phyloP scores from a whole-genome alignment of 2,113 vertebrate genomes.

The Oncorhynchus mykiss region DNA sequence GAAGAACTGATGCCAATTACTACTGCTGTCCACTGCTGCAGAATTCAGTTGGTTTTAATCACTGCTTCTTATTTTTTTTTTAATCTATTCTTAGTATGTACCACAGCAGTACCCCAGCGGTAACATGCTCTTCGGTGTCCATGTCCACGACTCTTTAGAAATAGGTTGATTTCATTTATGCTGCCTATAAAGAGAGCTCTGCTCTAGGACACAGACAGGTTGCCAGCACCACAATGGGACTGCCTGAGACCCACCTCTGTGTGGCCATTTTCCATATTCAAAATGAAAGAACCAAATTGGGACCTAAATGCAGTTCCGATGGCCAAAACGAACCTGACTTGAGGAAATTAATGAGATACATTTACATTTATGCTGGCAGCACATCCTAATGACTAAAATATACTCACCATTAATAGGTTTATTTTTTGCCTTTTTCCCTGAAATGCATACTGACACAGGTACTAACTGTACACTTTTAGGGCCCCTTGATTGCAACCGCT shows the following conservation, averaged over 20 bases:
- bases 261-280: not conserved
- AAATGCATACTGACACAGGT: slow-evolving; percentile 85
- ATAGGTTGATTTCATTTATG: slow-evolving; percentile 1
- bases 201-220: not conserved
- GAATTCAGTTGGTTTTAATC: not conserved
- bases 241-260: not conserved
- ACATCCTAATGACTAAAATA: slow-evolving; percentile 71
- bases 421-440: slow-evolving; percentile 70
- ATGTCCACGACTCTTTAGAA: not conserved
- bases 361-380: slow-evolving; percentile 86
- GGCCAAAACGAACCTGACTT: not conserved
- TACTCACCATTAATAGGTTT: slow-evolving; percentile 65
- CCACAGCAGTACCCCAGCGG: too few relatives aligned
- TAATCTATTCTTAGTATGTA: too few relatives aligned
- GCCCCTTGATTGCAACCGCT: slow-evolving; percentile 96
- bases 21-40: not conserved
- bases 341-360: slow-evolving; percentile 10
- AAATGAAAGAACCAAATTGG: slow-evolving; percentile 2
- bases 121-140: too few relatives aligned
- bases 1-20: not conserved
- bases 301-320: slow-evolving; percentile 6
- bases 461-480: slow-evolving; percentile 95
- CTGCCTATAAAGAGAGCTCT: not conserved
- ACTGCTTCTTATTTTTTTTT: not conserved
- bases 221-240: not conserved